Percentiles rank a stretch among this genome's conserved stretches.
Evolutionary conservation across 2,888 invertebrate genomes (phyloP).

Genomic region (Tenthredo mesomela): DNA sequence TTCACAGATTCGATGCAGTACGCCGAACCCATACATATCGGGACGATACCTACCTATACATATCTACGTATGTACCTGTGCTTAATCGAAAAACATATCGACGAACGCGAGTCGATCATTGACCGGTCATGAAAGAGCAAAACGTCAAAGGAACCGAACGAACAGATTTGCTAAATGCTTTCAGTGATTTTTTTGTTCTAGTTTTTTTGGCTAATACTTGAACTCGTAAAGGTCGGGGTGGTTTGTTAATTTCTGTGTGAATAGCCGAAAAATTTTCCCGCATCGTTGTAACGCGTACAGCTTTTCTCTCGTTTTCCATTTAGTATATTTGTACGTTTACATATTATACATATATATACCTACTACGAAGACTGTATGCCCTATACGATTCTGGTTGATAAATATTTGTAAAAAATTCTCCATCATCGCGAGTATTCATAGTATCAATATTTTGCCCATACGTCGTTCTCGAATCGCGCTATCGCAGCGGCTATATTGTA

Average conservation of each 20-base stretch:
- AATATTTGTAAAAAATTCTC: conserved; percentile 65
- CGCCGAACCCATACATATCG: neutral
- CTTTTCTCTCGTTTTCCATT: neutral
- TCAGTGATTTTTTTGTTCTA: neutral
- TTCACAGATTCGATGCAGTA: neutral
- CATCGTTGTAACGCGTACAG: neutral
- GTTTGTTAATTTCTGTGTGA: conserved; percentile 56
- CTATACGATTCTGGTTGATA: conserved; percentile 54
- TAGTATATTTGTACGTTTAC: neutral
- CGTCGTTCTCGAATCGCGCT: conserved; percentile 32
- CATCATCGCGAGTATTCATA: conserved; percentile 57
- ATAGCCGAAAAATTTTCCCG: neutral
- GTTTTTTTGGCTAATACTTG: neutral
- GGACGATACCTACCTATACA: neutral
- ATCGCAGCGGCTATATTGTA: neutral
- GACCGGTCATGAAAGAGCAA: neutral
- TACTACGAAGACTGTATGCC: neutral
- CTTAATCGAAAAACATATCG: conserved; percentile 16
- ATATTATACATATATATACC: neutral
- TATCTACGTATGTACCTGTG: neutral
- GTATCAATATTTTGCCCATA: conserved; percentile 64
- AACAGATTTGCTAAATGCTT: neutral
- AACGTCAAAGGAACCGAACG: neutral
- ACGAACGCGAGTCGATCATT: neutral
- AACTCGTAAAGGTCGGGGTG: neutral